Evolutionary conservation across 2,797 vertebrate species (phyloP), one percentile per base, ranked within the genome.

Genomic region (Sphaeramia orbicularis): DNA sequence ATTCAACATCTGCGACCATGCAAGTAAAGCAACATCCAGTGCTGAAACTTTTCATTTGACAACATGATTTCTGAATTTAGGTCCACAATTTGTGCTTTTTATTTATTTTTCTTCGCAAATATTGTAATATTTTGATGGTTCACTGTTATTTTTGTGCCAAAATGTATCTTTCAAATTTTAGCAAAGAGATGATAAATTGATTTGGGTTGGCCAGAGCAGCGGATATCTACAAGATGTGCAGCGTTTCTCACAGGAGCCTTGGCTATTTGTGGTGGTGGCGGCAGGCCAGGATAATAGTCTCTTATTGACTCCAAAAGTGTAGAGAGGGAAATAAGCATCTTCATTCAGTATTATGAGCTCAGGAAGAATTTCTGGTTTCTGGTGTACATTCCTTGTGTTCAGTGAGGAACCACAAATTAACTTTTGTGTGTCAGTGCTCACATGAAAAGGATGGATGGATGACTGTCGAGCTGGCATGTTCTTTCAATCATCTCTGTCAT

Each of bases 401-500:
- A 21, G 14, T 51, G 44, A 10, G 24, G 8, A 12, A 38, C 59
- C 43, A 58, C 49, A 56, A 3, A 11, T 35, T 3, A 48, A 27
- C 47, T 15, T 38, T 36, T 59, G 1, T 50, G 41, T 42, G 30
- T 1, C 14, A 21, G 10, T 40, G 12, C n/a, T 55, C 48, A 56
- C 16, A 13, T 27, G 4, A 3, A 8, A 30, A 2, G 5, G 27
- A 30, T 64, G 40, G 55, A 19, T 54, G 41, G 9, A 50, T 56
- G 9, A n/a, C n/a, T 27, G 10, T 37, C 8, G 7, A 43, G 47
- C 11, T 51, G 30, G 11, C 27, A 40, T 35, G 15, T 62, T 53
- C 10, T 15, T 52, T 62, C 41, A 27, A 65, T 63, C 41, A 21
- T 70, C 45, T 32, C 55, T 63, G 67, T 69, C 74, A 76, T 61